Percentiles rank a stretch among this genome's conserved stretches.
Evolutionary conservation across 2,888 invertebrate species (phyloP).

Genomic region (Drosophila antonietae): DNA sequence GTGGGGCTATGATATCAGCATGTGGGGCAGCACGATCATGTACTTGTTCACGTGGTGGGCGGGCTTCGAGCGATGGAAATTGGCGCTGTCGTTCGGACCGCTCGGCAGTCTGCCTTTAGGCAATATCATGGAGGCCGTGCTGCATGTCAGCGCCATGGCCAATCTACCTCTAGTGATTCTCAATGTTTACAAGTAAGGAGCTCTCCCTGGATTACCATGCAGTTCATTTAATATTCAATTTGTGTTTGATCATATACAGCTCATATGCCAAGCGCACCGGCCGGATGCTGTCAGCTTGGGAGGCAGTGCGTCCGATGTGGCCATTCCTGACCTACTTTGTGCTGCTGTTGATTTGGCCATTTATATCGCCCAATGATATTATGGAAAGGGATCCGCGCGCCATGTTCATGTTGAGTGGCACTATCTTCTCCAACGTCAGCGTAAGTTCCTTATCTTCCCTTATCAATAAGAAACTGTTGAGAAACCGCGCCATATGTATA

Average conservation of each 20-base stretch:
- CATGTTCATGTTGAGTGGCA: conserved; percentile 95
- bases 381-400: conserved; percentile 93
- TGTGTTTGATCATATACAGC: conserved; percentile 84
- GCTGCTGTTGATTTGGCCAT: conserved; percentile 92
- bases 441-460: conserved; percentile 87
- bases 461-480: not conserved
- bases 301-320: conserved; percentile 94
- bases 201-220: conserved; percentile 45
- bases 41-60: conserved; percentile 87
- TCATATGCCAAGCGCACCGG: conserved; percentile 94
- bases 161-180: conserved; percentile 95
- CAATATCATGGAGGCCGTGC: conserved; percentile 91
- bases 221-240: not conserved
- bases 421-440: conserved; percentile 98
- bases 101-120: conserved; percentile 88
- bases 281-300: conserved; percentile 91
- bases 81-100: conserved; percentile 88
- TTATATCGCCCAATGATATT: conserved; percentile 92
- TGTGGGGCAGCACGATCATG: conserved; percentile 90
- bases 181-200: conserved; percentile 93
- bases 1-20: conserved; percentile 99
- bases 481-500: not conserved
- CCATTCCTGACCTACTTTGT: conserved; percentile 91
- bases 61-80: conserved; percentile 94
- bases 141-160: conserved; percentile 94